Conservation (phyloP, 2,113 vertebrate species). For the Atractosteus spatula region DNA sequence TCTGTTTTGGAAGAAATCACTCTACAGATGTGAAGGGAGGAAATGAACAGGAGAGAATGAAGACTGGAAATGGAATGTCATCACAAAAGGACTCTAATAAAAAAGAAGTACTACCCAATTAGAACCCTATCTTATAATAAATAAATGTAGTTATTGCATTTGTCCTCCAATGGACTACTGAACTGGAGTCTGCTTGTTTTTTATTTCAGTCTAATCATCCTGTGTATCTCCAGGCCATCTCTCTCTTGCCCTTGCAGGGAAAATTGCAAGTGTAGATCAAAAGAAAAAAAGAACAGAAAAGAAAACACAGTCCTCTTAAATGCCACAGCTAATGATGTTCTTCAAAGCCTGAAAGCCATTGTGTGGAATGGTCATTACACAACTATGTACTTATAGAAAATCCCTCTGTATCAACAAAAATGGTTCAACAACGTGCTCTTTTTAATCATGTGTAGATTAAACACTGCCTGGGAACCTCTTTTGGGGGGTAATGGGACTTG, state of each 20-base stretch:
- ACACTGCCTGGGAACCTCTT: conserved; percentile 25
- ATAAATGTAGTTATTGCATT: conserved; percentile 11
- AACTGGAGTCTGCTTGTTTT: conserved; percentile 17
- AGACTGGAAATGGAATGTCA: neutral
- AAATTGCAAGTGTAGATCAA: conserved; percentile 28
- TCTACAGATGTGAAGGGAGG: neutral
- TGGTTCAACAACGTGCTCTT: conserved; percentile 26
- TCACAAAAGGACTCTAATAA: conserved; percentile 17
- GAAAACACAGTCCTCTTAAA: conserved; percentile 28
- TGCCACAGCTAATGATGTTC: conserved; percentile 38
- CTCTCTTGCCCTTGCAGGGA: conserved; percentile 4
- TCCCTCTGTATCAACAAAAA: conserved; percentile 33
- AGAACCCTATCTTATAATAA: conserved; percentile 18
- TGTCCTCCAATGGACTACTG: neutral
- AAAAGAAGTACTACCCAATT: conserved; percentile 16
- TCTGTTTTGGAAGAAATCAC: neutral
- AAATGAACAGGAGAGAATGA: neutral
- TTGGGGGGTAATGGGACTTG: conserved; percentile 15
- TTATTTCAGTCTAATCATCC: conserved; percentile 27
- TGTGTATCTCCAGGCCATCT: conserved; percentile 25
- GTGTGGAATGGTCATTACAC: conserved; percentile 38
- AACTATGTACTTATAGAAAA: conserved; percentile 39
- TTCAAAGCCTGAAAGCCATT: conserved; percentile 39
- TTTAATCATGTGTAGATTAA: conserved; percentile 41
- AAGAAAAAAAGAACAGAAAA: conserved; percentile 24